Percentiles rank a stretch among this genome's conserved stretches.
These are phyloP conservation scores for Drosophila leontia DNA, from an alignment of 1,140 invertebrate genomes.

Conservation along the genomic window DNA sequence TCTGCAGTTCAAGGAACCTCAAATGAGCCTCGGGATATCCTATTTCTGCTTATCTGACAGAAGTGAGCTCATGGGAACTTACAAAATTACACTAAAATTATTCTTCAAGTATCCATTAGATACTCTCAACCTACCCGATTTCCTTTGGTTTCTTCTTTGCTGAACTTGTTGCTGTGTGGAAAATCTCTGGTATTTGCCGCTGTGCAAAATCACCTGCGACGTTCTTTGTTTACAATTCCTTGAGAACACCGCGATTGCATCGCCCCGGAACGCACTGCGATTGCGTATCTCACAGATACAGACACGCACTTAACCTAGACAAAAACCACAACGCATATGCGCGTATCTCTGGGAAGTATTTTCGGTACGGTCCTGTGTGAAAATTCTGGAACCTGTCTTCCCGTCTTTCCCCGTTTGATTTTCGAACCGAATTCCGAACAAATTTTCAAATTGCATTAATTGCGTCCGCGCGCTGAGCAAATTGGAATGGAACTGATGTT, in stretches of 20 bases:
- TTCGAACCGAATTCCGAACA: slow-evolving; percentile 8
- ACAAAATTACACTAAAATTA: background rate
- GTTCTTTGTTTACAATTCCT: slow-evolving; percentile 39
- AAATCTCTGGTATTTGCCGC: slow-evolving; percentile 11
- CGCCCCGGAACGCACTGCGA: slow-evolving; percentile 27
- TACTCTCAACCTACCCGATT: slow-evolving; percentile 45
- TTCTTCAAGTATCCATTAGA: background rate
- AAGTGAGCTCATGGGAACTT: background rate
- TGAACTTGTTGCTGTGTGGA: slow-evolving; percentile 61
- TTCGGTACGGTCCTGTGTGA: slow-evolving; percentile 7
- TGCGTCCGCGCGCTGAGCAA: slow-evolving; percentile 75
- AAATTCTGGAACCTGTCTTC: slow-evolving; percentile 5
- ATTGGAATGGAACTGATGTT: slow-evolving; percentile 70
- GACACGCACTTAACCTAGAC: slow-evolving; percentile 25
- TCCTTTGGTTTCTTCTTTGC: slow-evolving; percentile 4
- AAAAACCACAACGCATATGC: slow-evolving; percentile 1
- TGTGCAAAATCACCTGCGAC: slow-evolving; percentile 23
- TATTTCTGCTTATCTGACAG: background rate
- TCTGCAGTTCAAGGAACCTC: background rate
- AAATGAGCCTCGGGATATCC: background rate
- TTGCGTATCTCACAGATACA: slow-evolving; percentile 43
- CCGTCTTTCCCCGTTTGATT: slow-evolving; percentile 3
- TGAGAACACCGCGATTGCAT: slow-evolving; percentile 38
- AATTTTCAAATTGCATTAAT: background rate
- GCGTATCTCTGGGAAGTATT: slow-evolving; percentile 13